These are phyloP conservation scores for Trachymyrmex cornetzi DNA, from an alignment of 1,140 invertebrate species.

Conservation along the genomic window DNA sequence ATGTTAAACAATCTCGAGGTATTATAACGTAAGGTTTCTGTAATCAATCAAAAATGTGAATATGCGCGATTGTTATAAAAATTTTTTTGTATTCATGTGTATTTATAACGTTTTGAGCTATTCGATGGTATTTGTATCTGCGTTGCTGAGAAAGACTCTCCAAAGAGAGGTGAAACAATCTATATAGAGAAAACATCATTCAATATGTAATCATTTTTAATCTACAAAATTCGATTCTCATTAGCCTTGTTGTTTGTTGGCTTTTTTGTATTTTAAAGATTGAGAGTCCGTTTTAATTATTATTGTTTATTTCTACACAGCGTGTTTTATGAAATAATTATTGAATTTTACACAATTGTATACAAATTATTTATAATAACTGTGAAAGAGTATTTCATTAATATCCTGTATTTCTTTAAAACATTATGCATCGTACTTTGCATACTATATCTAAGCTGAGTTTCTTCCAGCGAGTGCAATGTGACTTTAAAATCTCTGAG, in stretches of 20 bases:
- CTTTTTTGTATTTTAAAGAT: no score
- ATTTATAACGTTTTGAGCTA: no score
- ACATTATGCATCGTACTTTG: neutral
- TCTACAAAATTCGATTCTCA: no score
- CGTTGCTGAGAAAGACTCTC: no score
- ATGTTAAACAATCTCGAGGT: neutral
- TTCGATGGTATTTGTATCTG: no score
- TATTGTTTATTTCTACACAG: no score
- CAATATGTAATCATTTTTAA: no score
- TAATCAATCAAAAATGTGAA: slow-evolving; percentile 5
- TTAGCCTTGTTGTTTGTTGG: no score
- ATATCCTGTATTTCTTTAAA: slow-evolving; percentile 18
- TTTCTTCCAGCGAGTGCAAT: slow-evolving; percentile 8
- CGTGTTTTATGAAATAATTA: neutral
- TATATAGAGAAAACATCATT: no score
- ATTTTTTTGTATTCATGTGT: neutral
- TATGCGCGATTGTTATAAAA: slow-evolving; percentile 23
- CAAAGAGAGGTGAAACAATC: no score
- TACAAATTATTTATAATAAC: slow-evolving; percentile 18
- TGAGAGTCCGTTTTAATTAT: no score
- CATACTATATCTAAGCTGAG: neutral
- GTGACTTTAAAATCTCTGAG: slow-evolving; percentile 28
- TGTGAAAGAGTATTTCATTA: neutral
- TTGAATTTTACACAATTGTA: neutral
- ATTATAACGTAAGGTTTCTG: slow-evolving; percentile 30